These are phyloP conservation scores for Austrofundulus limnaeus DNA, from an alignment of 2,113 vertebrate species.

Conservation along the genomic window DNA sequence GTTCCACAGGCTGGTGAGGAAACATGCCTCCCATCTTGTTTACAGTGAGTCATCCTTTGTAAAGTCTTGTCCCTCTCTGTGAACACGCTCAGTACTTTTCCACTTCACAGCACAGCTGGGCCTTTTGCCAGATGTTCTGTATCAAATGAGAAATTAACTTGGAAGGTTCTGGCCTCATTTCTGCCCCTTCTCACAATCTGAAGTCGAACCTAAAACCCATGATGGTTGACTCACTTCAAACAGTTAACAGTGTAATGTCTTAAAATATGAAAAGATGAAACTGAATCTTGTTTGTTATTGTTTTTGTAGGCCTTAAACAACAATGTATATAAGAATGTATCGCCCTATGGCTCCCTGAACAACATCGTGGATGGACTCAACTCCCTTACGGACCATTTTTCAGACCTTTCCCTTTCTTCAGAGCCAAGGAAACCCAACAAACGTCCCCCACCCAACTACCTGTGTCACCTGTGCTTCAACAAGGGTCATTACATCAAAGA, in stretches of 20 bases:
- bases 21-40: conserved; percentile 68
- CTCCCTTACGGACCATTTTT: conserved; percentile 97
- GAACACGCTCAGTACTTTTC: conserved; percentile 73
- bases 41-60: conserved; percentile 72
- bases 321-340: conserved; percentile 92
- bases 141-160: conserved; percentile 71
- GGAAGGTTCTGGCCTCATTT: conserved; percentile 3
- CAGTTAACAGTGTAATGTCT: background rate
- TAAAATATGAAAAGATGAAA: background rate
- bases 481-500: conserved; percentile 99
- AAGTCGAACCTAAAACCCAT: conserved; percentile 32
- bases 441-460: conserved; percentile 96
- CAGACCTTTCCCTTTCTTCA: conserved; percentile 92
- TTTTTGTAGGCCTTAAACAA: conserved; percentile 88
- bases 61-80: conserved; percentile 61
- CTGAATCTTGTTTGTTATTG: conserved; percentile 1
- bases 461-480: conserved; percentile 99
- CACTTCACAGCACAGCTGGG: conserved; percentile 74
- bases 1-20: conserved; percentile 53
- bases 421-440: conserved; percentile 98
- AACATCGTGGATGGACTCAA: conserved; percentile 98
- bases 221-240: conserved; percentile 23
- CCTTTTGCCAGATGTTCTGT: conserved; percentile 71
- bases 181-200: conserved; percentile 13
- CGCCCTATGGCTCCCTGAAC: conserved; percentile 95